phyloP scores from a whole-genome alignment of 2,888 invertebrate genomes.

The Ormyrus thymus region DNA sequence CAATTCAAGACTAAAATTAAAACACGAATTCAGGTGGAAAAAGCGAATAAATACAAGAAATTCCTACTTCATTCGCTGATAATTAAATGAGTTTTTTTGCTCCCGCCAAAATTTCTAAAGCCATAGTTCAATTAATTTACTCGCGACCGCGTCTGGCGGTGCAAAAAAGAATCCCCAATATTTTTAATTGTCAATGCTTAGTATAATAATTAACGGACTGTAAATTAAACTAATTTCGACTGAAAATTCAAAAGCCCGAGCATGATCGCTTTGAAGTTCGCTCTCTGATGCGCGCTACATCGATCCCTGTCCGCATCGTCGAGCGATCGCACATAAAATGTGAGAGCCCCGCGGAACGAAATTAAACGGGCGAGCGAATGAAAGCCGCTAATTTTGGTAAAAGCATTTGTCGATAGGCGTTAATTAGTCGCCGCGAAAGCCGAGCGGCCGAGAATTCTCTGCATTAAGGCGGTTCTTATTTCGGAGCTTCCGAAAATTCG shows the following conservation, averaged over 20 bases:
- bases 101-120: too few species aligned
- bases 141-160: too few species aligned
- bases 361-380: background rate
- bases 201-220: conserved; percentile 13
- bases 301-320: background rate
- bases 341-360: conserved; percentile 7
- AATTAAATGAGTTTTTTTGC: background rate
- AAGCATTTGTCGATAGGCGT: conserved; percentile 23
- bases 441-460: too few species aligned
- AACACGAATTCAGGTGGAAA: background rate
- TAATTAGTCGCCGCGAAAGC: background rate
- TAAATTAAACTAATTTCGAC: conserved; percentile 19
- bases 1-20: background rate
- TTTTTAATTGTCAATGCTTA: too few species aligned
- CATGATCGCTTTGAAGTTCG: conserved; percentile 15
- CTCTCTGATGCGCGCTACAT: background rate
- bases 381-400: conserved; percentile 15
- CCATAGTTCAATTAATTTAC: too few species aligned
- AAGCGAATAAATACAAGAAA: too few species aligned
- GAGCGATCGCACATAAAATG: conserved; percentile 21
- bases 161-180: too few species aligned
- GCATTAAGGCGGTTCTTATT: too few species aligned
- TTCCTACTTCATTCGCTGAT: too few species aligned
- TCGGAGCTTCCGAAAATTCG: too few species aligned
- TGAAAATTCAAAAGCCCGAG: background rate